phyloP scores from a whole-genome alignment of 1,140 invertebrate species.

The Achroia grisella region DNA sequence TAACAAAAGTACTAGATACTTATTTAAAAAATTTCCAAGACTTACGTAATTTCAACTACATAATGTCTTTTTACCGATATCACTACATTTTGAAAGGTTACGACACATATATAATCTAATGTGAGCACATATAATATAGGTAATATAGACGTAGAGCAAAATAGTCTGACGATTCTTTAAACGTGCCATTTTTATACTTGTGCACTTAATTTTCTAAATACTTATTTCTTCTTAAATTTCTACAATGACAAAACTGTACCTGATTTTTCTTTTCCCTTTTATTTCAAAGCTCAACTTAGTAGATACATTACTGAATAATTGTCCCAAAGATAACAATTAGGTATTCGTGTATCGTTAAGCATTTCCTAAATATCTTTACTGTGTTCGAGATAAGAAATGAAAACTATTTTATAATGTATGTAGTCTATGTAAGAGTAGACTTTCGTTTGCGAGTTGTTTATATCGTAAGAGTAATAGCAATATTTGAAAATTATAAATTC shows the following conservation, averaged over 20 bases:
- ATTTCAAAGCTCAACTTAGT: slow-evolving; percentile 17
- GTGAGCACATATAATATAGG: too few species aligned
- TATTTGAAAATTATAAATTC: too few species aligned
- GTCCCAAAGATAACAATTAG: slow-evolving; percentile 46
- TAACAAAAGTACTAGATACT: too few species aligned
- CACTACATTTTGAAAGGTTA: too few species aligned
- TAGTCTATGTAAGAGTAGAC: background rate
- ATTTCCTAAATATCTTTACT: slow-evolving; percentile 6
- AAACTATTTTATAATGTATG: background rate
- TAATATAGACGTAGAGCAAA: too few species aligned
- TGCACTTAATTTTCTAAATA: background rate
- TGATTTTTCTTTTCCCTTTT: slow-evolving; percentile 28
- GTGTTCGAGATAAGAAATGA: background rate
- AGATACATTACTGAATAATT: too few species aligned
- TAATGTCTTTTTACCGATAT: too few species aligned
- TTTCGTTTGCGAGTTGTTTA: background rate
- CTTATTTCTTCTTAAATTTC: slow-evolving; percentile 1
- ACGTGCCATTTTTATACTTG: slow-evolving; percentile 10
- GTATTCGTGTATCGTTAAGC: slow-evolving; percentile 13
- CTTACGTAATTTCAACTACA: too few species aligned
- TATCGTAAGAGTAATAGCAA: too few species aligned
- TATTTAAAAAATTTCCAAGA: too few species aligned
- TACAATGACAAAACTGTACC: slow-evolving; percentile 26
- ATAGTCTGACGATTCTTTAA: background rate
- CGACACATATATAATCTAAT: too few species aligned